phyloP scores from a whole-genome alignment of 1,140 invertebrate genomes.

The Metaphire vulgaris region DNA sequence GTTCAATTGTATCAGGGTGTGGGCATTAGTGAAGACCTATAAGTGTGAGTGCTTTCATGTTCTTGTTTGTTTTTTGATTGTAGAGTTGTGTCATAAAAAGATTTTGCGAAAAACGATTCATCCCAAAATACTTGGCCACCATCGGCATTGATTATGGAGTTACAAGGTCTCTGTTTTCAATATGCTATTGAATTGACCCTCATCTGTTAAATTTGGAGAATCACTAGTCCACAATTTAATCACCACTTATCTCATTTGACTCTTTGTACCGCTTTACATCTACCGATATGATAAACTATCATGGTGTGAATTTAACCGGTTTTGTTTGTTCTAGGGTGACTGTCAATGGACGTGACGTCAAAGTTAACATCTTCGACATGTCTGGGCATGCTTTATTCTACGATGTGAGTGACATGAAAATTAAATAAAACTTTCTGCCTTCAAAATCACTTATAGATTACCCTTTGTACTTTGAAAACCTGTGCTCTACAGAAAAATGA shows the following conservation, averaged over 20 bases:
- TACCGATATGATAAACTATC: not conserved
- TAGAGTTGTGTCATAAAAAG: constrained; percentile 56
- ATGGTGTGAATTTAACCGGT: not conserved
- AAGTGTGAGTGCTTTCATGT: constrained; percentile 12
- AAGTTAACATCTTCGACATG: constrained; percentile 56
- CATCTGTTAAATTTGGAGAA: not conserved
- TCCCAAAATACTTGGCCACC: constrained; percentile 54
- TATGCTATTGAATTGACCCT: not conserved
- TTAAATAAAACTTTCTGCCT: too few species aligned
- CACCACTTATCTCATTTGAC: not conserved
- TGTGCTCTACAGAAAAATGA: too few species aligned
- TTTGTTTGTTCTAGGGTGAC: constrained; percentile 37
- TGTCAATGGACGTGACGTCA: constrained; percentile 48
- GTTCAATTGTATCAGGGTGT: too few species aligned
- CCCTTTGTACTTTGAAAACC: too few species aligned
- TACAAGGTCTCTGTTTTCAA: constrained; percentile 43
- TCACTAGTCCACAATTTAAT: not conserved
- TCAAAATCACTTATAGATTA: too few species aligned
- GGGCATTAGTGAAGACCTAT: too few species aligned
- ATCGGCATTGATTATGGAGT: constrained; percentile 57
- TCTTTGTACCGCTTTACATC: constrained; percentile 14
- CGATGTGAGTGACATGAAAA: constrained; percentile 43
- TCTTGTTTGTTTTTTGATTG: constrained; percentile 31
- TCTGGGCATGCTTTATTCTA: constrained; percentile 55
- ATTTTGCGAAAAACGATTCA: constrained; percentile 56